phyloP scores from a whole-genome alignment of 2,888 invertebrate species.

The Zaprionus obscuricornis region DNA sequence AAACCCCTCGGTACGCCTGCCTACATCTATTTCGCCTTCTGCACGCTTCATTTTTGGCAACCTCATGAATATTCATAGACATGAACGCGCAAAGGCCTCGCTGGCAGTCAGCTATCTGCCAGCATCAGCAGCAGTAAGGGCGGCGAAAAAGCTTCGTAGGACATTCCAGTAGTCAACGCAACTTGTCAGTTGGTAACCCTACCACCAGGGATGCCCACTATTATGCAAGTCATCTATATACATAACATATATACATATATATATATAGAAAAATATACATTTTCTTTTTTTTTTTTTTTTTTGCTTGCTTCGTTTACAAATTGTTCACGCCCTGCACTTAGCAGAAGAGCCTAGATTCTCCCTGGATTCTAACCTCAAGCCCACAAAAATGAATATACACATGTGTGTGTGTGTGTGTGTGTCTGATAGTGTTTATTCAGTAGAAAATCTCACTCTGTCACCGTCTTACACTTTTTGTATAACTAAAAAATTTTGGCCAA shows the following conservation, averaged over 20 bases:
- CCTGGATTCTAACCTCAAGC: too few relatives aligned
- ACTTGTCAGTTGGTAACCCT: not conserved
- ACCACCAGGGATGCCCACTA: conserved; percentile 5
- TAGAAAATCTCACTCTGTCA: too few relatives aligned
- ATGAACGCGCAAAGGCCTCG: conserved; percentile 74
- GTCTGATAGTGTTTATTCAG: too few relatives aligned
- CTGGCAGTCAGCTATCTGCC: conserved; percentile 43
- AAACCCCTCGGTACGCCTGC: not conserved
- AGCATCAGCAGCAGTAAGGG: conserved; percentile 16
- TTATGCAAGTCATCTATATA: conserved; percentile 60
- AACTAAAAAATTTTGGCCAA: too few relatives aligned
- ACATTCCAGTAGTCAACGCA: not conserved
- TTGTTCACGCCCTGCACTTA: conserved; percentile 30
- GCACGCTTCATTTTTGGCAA: conserved; percentile 67
- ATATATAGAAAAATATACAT: too few relatives aligned
- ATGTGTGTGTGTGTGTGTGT: too few relatives aligned
- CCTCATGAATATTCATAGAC: conserved; percentile 82
- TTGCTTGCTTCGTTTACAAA: conserved; percentile 46
- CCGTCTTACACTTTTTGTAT: too few relatives aligned
- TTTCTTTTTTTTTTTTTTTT: too few relatives aligned
- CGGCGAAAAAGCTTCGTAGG: not conserved
- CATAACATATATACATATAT: too few relatives aligned
- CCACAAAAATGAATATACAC: too few relatives aligned
- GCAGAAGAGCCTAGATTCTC: conserved; percentile 1
- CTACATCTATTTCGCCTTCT: conserved; percentile 37